Conservation (phyloP, 2,888 invertebrate species). For the Lamellibrachia columna region DNA sequence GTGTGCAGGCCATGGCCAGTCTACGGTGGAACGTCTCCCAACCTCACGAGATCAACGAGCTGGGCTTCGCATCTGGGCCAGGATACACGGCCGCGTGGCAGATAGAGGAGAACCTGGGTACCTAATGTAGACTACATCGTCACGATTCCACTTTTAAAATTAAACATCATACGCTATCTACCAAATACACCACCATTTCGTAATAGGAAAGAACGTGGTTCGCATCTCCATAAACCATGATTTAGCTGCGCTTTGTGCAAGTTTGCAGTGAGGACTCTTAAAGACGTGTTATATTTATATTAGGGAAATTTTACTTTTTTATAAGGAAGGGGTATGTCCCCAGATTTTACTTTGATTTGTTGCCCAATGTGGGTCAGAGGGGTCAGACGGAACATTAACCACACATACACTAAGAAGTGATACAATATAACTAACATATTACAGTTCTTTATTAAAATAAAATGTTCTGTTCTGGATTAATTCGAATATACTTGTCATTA, state of each 20-base stretch:
- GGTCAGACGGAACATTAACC: not conserved
- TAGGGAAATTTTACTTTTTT: not conserved
- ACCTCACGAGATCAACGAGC: constrained; percentile 17
- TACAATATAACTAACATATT: too few species aligned
- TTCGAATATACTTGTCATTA: not conserved
- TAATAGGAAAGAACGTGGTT: too few species aligned
- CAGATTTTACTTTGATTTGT: not conserved
- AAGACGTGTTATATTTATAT: not conserved
- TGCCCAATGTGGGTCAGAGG: not conserved
- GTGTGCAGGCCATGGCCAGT: constrained; percentile 28
- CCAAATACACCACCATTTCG: not conserved
- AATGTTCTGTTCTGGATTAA: too few species aligned
- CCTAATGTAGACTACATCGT: not conserved
- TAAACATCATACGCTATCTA: not conserved
- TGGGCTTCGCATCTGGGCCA: constrained; percentile 28
- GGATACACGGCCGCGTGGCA: constrained; percentile 33
- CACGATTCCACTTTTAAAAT: not conserved
- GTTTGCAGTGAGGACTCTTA: not conserved
- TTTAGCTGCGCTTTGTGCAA: too few species aligned
- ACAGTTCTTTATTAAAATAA: too few species aligned
- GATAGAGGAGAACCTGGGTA: constrained; percentile 31
- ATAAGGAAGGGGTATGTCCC: not conserved
- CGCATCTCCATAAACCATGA: too few species aligned
- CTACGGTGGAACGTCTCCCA: not conserved
- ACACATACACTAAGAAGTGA: not conserved